Evolutionary conservation across 2,888 invertebrate genomes (phyloP).

Genomic region (Endotricha flammealis): DNA sequence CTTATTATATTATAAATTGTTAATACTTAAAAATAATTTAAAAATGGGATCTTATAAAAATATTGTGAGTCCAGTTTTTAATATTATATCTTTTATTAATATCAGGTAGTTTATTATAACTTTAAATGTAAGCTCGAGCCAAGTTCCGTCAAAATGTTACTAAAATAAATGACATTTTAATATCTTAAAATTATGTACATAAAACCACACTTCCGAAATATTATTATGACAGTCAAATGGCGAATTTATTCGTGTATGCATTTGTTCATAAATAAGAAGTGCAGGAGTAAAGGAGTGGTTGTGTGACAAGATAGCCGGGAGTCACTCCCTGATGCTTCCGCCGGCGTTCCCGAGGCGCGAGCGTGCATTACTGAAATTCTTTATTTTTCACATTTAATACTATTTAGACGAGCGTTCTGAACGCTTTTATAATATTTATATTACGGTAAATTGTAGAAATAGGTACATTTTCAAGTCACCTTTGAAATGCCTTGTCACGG

Average conservation of each 20-base stretch:
- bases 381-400: slow-evolving; percentile 48
- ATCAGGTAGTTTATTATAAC: too few relatives aligned
- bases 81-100: too few relatives aligned
- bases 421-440: background rate
- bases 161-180: too few relatives aligned
- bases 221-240: slow-evolving; percentile 35
- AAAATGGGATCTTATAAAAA: too few relatives aligned
- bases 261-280: slow-evolving; percentile 54
- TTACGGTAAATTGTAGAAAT: too few relatives aligned
- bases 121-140: too few relatives aligned
- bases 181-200: background rate
- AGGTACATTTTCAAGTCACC: too few relatives aligned
- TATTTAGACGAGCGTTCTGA: slow-evolving; percentile 30
- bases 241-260: slow-evolving; percentile 47
- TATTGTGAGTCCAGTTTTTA: too few relatives aligned
- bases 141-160: too few relatives aligned
- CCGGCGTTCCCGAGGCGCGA: slow-evolving; percentile 35
- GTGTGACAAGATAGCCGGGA: slow-evolving; percentile 63
- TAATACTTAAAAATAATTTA: too few relatives aligned
- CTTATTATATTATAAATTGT: too few relatives aligned
- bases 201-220: slow-evolving; percentile 13
- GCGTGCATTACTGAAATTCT: slow-evolving; percentile 55
- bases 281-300: slow-evolving; percentile 51
- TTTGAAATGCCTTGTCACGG: too few relatives aligned
- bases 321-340: slow-evolving; percentile 54